Evolutionary conservation across 35 echinoderm and acorn worm genomes (phyloP).

Genomic region (Heliocidaris erythrogramma): DNA sequence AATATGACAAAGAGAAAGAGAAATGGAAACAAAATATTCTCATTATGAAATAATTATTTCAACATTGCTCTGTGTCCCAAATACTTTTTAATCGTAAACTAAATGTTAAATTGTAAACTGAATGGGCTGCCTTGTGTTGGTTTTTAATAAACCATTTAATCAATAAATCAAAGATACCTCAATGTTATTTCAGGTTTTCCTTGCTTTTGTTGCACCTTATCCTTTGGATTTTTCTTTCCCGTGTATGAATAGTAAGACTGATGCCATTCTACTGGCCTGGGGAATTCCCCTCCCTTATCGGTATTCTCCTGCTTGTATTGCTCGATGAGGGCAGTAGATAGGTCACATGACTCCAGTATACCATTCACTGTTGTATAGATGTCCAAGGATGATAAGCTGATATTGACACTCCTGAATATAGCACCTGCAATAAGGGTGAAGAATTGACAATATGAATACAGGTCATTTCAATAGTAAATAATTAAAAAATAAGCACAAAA

Average conservation of each 20-base stretch:
- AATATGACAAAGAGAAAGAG: not conserved
- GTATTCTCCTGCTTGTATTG: slow-evolving; percentile 48
- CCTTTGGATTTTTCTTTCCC: slow-evolving; percentile 64
- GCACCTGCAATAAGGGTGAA: not conserved
- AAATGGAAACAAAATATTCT: not conserved
- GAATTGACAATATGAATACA: not conserved
- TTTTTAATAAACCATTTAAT: not conserved
- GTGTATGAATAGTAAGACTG: slow-evolving; percentile 82
- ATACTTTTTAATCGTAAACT: no score
- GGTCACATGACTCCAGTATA: slow-evolving; percentile 79
- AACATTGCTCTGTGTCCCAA: not conserved
- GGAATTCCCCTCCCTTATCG: slow-evolving; percentile 32
- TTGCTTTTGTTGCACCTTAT: not conserved
- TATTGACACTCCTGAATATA: slow-evolving; percentile 65
- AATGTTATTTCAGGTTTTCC: slow-evolving; percentile 66
- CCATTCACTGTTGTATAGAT: slow-evolving; percentile 76
- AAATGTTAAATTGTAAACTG: no score
- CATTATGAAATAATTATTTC: not conserved
- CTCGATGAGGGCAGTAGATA: slow-evolving; percentile 76
- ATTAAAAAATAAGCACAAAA: no score
- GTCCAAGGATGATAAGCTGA: slow-evolving; percentile 64
- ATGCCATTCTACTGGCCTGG: slow-evolving; percentile 77
- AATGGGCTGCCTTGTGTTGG: no score
- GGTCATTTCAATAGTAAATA: no score
- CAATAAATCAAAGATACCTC: slow-evolving; percentile 29